Evolutionary conservation across 1,140 invertebrate genomes (phyloP).

Genomic region (Hylyphantes graminicola): DNA sequence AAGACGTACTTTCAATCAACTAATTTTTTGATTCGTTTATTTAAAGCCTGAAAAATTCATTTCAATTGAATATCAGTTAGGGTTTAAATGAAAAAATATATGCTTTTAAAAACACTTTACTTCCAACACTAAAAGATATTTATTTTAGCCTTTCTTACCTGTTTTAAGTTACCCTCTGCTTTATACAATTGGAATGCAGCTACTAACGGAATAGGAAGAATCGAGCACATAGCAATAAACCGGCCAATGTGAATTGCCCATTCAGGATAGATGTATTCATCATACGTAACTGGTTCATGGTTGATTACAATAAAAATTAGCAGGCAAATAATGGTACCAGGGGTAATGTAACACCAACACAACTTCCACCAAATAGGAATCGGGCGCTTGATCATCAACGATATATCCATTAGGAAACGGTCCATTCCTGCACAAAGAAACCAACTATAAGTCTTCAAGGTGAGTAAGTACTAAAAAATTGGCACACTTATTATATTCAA

Average conservation of each 20-base stretch:
- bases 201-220: slow-evolving; percentile 55
- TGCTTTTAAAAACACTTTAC: background rate
- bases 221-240: slow-evolving; percentile 71
- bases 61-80: background rate
- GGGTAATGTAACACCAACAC: slow-evolving; percentile 60
- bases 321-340: slow-evolving; percentile 39
- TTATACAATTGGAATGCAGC: slow-evolving; percentile 32
- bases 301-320: slow-evolving; percentile 48
- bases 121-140: background rate
- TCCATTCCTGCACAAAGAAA: slow-evolving; percentile 42
- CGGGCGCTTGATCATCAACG: slow-evolving; percentile 50
- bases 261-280: slow-evolving; percentile 74
- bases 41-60: background rate
- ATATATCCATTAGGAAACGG: slow-evolving; percentile 58
- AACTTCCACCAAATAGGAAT: slow-evolving; percentile 57
- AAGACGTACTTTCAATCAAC: too few relatives aligned
- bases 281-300: slow-evolving; percentile 58
- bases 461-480: too few relatives aligned
- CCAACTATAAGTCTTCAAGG: background rate
- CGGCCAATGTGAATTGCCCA: slow-evolving; percentile 84
- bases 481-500: too few relatives aligned
- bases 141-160: slow-evolving; percentile 19
- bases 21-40: too few relatives aligned
- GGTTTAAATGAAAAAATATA: background rate
- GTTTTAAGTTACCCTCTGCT: slow-evolving; percentile 49